Conservation (phyloP, 2,797 vertebrate genomes). For the Merluccius polli region DNA sequence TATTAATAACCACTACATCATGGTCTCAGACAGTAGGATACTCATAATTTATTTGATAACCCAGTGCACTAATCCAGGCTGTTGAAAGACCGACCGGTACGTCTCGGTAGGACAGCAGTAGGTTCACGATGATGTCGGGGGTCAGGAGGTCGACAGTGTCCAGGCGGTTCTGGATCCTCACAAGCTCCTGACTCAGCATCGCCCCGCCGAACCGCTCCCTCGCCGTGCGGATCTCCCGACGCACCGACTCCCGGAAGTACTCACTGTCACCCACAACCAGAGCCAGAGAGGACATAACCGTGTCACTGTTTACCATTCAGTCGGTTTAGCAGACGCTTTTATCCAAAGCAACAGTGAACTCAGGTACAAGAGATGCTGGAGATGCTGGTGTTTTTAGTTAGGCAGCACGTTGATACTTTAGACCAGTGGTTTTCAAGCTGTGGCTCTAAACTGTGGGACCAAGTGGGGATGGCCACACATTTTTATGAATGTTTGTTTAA, state of each 20-base stretch:
- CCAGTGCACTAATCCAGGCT: neutral
- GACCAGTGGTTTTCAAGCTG: too few species aligned
- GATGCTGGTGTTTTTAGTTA: too few species aligned
- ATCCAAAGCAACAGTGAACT: too few species aligned
- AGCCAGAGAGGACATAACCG: neutral
- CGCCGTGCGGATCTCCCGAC: conserved; percentile 80
- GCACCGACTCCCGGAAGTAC: conserved; percentile 85
- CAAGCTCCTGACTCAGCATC: conserved; percentile 78
- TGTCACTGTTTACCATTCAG: too few species aligned
- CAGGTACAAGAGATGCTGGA: too few species aligned
- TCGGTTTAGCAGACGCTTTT: neutral
- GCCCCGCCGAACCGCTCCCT: conserved; percentile 80
- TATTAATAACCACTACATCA: too few species aligned
- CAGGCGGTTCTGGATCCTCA: conserved; percentile 81
- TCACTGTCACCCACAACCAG: conserved; percentile 62
- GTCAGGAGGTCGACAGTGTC: conserved; percentile 87
- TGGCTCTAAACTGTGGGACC: too few species aligned
- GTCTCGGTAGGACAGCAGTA: conserved; percentile 88
- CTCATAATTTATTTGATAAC: neutral
- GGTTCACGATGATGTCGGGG: conserved; percentile 86
- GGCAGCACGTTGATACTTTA: too few species aligned
- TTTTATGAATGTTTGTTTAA: too few species aligned
- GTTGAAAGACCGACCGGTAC: conserved; percentile 70
- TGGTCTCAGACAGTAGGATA: neutral
- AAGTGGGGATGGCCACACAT: too few species aligned